Base-by-base conservation (phyloP, 2,113 vertebrate species). In the Campylomormyrus numenius region DNA sequence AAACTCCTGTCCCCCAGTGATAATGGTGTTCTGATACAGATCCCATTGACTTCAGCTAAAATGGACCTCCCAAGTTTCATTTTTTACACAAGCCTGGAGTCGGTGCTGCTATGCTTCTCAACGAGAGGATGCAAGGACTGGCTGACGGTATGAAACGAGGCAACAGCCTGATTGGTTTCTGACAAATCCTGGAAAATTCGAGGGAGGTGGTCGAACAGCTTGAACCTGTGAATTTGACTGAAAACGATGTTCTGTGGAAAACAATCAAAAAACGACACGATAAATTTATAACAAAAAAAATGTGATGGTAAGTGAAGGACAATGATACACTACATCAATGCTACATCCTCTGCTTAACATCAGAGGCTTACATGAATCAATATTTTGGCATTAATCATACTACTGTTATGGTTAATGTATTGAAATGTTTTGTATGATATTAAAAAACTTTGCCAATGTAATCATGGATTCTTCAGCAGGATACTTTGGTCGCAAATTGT, bases 351-450 rank as follows among this genome's bases (percentile, higher is more conserved):
- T 31, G 66, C 27, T 74, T 74, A 74, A 74, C 31, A 74, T 15
- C n/a, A 74, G 66, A 84, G 80, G 39, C 39, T 84, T 84, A 46
- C 21, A 85, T 13, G 45, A 85, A 85, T 48, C 10, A 24, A 85
- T 85, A 85, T 85, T 48, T 85, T 85, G 83, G 45, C 21, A 85
- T 85, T 85, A 85, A 48, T 85, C 83, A 48, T 85, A 46, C 27
- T 66, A 70, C 24, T 85, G 83, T 85, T 85, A 85, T 45, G 83
- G 83, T 48, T 85, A 85, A 85, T 48, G 39, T 46, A 48, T n/a
- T 39, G 35, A 83, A 42, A 48, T 53, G 13, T 50, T 53, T 87
- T 87, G 50, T 35, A 52, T 56, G 48, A 87, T 39, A 39, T 53
- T 9, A 24, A 52, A 56, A 87, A 87, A 35, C 27, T 56, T 53